These are phyloP conservation scores for Cephalopholis sonnerati DNA, from an alignment of 2,113 vertebrate genomes.

Conservation along the genomic window DNA sequence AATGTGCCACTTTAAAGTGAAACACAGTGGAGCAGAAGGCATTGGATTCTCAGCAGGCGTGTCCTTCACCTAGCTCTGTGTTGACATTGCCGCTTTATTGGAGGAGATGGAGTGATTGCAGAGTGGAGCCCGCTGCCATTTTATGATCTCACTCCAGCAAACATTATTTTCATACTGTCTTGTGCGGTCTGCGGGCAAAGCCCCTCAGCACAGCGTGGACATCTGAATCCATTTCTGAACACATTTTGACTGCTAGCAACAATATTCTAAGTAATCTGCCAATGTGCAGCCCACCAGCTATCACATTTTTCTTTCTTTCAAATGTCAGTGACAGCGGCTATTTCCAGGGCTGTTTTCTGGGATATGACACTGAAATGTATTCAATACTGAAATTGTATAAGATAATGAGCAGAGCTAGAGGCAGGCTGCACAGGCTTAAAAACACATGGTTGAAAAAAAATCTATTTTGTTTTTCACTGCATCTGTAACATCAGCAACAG, in stretches of 20 bases:
- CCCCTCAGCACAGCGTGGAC: neutral
- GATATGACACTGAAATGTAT: neutral
- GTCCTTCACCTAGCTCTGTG: constrained; percentile 51
- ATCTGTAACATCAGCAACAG: neutral
- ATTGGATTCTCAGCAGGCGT: constrained; percentile 50
- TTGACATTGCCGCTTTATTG: constrained; percentile 56
- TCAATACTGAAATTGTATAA: neutral
- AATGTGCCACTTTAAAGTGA: constrained; percentile 40
- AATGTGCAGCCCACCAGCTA: neutral
- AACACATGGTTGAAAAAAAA: neutral
- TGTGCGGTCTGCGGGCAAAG: neutral
- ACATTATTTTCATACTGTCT: constrained; percentile 16
- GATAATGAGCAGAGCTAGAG: constrained; percentile 11
- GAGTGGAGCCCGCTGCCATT: constrained; percentile 31
- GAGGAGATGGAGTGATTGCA: constrained; percentile 34
- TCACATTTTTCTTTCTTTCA: neutral
- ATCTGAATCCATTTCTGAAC: neutral
- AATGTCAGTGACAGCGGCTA: neutral
- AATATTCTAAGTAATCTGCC: neutral
- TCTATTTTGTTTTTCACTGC: neutral
- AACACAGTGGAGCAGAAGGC: constrained; percentile 36
- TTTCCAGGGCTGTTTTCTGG: neutral
- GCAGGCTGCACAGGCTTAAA: neutral
- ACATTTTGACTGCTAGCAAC: neutral
- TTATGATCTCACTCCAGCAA: constrained; percentile 24